Conservation (phyloP, 2,797 vertebrate genomes). For the Malurus leucopterus region DNA sequence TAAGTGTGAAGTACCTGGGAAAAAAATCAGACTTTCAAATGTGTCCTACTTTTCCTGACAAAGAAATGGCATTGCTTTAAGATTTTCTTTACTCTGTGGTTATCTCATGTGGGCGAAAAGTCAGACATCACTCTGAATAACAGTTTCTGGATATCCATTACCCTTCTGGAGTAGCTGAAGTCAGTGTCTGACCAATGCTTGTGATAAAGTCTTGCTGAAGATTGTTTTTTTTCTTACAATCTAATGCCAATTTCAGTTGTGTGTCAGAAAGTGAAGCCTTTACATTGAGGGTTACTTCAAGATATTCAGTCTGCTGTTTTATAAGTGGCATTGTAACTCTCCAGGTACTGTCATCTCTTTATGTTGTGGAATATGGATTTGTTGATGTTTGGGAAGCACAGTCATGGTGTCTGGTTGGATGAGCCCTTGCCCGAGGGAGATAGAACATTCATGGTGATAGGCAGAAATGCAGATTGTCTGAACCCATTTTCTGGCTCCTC, state of each 20-base stretch:
- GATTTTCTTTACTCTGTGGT: not conserved
- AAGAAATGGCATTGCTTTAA: not conserved
- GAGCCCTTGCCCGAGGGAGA: not conserved
- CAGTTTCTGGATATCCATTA: not conserved
- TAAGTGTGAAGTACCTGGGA: not conserved
- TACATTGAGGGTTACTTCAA: not conserved
- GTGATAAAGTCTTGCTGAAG: not conserved
- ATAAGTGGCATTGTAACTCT: not conserved
- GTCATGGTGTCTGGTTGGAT: not conserved
- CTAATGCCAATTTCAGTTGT: not conserved
- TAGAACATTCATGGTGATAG: fast-evolving
- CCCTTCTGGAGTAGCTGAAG: not conserved
- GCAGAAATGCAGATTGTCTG: not conserved
- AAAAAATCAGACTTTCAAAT: not conserved
- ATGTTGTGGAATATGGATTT: not conserved
- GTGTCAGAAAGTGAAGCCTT: not conserved
- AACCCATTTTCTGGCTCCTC: not conserved
- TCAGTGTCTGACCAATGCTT: not conserved
- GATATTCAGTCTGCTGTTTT: not conserved
- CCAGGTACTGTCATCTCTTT: not conserved
- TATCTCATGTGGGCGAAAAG: not conserved
- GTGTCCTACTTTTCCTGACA: not conserved
- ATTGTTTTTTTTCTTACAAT: not conserved
- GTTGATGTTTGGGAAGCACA: not conserved
- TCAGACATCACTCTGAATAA: not conserved